Percentiles rank a stretch among this genome's conserved stretches.
These are phyloP conservation scores for Hypocryptadius cinnamomeus DNA, from an alignment of 2,113 vertebrate genomes.

Conservation along the genomic window DNA sequence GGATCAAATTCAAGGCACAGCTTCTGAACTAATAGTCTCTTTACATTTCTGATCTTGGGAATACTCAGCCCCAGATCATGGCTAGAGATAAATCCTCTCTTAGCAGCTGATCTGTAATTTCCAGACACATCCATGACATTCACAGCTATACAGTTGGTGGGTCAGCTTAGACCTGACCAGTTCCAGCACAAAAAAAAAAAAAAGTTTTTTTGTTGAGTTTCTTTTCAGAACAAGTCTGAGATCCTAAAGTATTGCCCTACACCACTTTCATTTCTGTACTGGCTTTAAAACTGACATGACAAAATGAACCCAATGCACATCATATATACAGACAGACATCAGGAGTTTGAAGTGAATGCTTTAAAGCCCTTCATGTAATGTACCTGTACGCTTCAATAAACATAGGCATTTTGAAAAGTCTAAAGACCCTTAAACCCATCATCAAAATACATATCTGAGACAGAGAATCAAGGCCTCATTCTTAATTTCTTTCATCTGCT, in stretches of 20 bases:
- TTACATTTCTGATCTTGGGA: background rate
- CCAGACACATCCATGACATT: background rate
- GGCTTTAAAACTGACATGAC: background rate
- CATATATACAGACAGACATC: background rate
- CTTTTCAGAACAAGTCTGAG: background rate
- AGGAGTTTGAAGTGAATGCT: background rate
- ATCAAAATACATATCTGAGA: background rate
- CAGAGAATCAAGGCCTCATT: background rate
- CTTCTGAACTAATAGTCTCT: background rate
- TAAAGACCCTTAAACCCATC: background rate
- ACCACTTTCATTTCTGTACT: background rate
- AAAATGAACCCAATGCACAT: background rate
- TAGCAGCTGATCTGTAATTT: background rate
- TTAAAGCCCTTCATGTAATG: background rate
- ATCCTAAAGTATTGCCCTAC: background rate
- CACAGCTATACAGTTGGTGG: fast-evolving
- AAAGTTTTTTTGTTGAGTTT: background rate
- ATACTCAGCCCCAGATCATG: background rate
- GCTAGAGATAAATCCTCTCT: background rate
- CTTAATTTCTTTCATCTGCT: background rate
- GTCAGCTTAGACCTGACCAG: background rate
- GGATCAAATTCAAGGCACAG: background rate
- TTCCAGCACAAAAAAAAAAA: background rate
- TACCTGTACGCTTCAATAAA: background rate
- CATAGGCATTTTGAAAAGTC: background rate